These are phyloP conservation scores for Hemistola chrysoprasaria DNA, from an alignment of 2,888 invertebrate genomes.

Conservation along the genomic window DNA sequence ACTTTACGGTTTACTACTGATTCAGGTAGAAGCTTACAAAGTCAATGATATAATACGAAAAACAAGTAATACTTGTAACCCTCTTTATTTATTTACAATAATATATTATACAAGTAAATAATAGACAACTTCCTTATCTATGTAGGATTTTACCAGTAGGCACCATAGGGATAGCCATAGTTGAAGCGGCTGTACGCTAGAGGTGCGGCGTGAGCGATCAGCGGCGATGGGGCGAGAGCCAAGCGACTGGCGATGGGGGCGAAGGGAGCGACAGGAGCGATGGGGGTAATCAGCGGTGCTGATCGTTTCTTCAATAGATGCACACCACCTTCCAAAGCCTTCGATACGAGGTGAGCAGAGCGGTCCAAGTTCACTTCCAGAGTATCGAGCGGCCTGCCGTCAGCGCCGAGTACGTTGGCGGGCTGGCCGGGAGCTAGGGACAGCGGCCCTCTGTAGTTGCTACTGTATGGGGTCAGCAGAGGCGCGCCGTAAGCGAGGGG, in stretches of 20 bases:
- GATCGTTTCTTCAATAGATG: conserved; percentile 62
- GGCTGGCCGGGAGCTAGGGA: conserved; percentile 63
- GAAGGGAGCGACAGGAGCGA: conserved; percentile 19
- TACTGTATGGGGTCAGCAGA: conserved; percentile 6
- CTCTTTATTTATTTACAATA: conserved; percentile 62
- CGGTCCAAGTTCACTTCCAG: conserved; percentile 69
- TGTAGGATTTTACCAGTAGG: conserved; percentile 36
- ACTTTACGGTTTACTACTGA: too few relatives aligned
- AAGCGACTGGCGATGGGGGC: conserved; percentile 7
- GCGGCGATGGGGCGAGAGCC: conserved; percentile 9
- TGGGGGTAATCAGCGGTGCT: conserved; percentile 24
- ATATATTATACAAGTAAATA: conserved; percentile 29
- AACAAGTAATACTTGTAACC: conserved; percentile 51
- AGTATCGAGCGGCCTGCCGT: conserved; percentile 71
- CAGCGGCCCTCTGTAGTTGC: conserved; percentile 32
- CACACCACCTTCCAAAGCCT: conserved; percentile 43
- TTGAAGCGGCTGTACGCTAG: conserved; percentile 20
- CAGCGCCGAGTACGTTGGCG: conserved; percentile 62
- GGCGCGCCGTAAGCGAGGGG: conserved; percentile 25
- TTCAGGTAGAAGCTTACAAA: too few relatives aligned
- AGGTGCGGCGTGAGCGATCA: conserved; percentile 18
- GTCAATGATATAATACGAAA: too few relatives aligned
- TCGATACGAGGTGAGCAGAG: conserved; percentile 58
- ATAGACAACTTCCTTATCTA: not conserved
- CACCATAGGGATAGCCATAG: conserved; percentile 23